phyloP scores from a whole-genome alignment of 92 coral and sea anemone genomes.

The Bergia sp. region DNA sequence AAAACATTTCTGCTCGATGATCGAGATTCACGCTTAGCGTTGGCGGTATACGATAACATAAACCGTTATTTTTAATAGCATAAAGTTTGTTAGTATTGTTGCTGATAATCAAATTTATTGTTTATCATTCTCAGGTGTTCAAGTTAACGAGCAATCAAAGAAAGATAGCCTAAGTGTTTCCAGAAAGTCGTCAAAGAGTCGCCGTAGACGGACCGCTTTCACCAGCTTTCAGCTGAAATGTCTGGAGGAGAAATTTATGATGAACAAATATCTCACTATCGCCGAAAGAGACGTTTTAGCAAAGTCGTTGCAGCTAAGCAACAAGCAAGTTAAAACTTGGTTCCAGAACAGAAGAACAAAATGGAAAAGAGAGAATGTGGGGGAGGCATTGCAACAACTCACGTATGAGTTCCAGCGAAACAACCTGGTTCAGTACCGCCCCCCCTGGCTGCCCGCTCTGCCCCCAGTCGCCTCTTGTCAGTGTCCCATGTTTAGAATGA shows the following conservation, averaged over 20 bases:
- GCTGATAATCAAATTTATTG: neutral
- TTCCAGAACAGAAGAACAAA: conserved; percentile 97
- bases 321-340: conserved; percentile 98
- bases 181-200: conserved; percentile 67
- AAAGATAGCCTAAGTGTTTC: conserved; percentile 12
- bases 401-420: conserved; percentile 88
- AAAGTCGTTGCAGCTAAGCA: conserved; percentile 91
- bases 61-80: neutral
- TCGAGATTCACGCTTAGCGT: neutral
- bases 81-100: neutral
- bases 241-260: conserved; percentile 93
- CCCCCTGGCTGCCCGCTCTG: conserved; percentile 81
- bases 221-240: conserved; percentile 97
- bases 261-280: conserved; percentile 95
- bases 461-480: conserved; percentile 65
- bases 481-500: conserved; percentile 48
- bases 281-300: conserved; percentile 98
- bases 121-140: conserved; percentile 16
- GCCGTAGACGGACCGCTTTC: conserved; percentile 93
- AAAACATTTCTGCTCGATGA: neutral
- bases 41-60: neutral
- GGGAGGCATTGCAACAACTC: conserved; percentile 88
- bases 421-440: conserved; percentile 73
- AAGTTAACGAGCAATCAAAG: conserved; percentile 24
- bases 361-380: conserved; percentile 98